Base-by-base conservation (phyloP, 1,140 invertebrate genomes). In the Amphibalanus amphitrite region DNA sequence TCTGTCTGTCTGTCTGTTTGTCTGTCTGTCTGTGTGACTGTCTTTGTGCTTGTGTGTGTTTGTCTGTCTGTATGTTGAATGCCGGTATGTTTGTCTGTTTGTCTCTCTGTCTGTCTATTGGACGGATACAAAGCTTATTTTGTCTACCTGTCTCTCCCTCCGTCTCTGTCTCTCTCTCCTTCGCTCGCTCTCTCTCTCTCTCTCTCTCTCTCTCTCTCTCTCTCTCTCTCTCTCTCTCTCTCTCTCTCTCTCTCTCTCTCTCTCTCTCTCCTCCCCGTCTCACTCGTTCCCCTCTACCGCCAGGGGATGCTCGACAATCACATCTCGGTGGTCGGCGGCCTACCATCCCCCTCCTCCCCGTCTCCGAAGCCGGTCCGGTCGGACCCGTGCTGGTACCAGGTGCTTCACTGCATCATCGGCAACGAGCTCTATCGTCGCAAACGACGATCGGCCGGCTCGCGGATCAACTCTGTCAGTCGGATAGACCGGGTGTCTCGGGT, bases 401-500 rank as follows among this genome's bases (percentile, higher is more conserved):
- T 92, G 73, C 80, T 90, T 29, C 89, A 90, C 76, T 92, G 90
- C 77, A 81, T 93, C 3, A 86, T 87, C 40, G 90, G 90, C 0
- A 88, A 92, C 76, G 88, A 88, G 28, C 67, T 67, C 17, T 67
- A 67, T 17, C 65, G 65, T 17, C 28, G n/a, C 3, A 10, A 28
- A 17, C 65, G 65, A 1, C 65, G 28, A 3, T 26, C 17, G 26
- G 8, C n/a, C 65, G 65, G 10, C 26, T 67, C 65, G n/a, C 0
- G 28, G 10, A 67, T 83, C 72, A 95, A 94, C 80, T 92, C 90
- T 77, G 91, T 93, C 20, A 93, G 90, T 0, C 83, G 87, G 78
- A 93, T 96, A 72, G 93, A 97, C 80, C 85, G 87, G 76, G 85
- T 90, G 0, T 90, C 93, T 0, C 83, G 93, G 38, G 82, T 95